phyloP scores from a whole-genome alignment of 1,140 invertebrate genomes.

The Drosophila eugracilis region DNA sequence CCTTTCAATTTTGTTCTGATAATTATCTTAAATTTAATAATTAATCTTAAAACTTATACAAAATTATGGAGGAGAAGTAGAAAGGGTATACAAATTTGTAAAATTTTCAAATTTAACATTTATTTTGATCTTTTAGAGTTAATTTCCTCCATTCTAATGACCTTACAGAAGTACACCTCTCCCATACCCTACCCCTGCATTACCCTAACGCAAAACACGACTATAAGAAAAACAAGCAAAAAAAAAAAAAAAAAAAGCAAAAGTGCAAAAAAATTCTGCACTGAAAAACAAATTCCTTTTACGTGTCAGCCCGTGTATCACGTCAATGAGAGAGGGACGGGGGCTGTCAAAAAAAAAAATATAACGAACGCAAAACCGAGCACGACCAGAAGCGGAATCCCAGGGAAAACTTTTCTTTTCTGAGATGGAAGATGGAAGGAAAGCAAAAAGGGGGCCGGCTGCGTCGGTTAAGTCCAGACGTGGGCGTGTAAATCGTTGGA shows the following conservation, averaged over 20 bases:
- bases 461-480: slow-evolving; percentile 64
- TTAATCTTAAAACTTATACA: no score
- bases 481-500: slow-evolving; percentile 55
- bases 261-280: slow-evolving; percentile 74
- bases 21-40: no score
- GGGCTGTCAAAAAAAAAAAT: slow-evolving; percentile 58
- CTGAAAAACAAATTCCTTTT: slow-evolving; percentile 82
- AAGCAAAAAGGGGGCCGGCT: slow-evolving; percentile 24
- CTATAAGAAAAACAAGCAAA: slow-evolving; percentile 40
- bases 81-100: no score
- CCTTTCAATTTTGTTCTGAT: no score
- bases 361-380: slow-evolving; percentile 36
- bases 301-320: no score
- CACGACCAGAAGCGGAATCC: no score
- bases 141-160: no score
- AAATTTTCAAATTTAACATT: no score
- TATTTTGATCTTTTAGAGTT: no score
- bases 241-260: no score
- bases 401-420: slow-evolving; percentile 43
- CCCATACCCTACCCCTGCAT: slow-evolving; percentile 4
- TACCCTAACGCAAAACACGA: slow-evolving; percentile 39
- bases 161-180: no score
- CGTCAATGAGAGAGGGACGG: slow-evolving; percentile 75
- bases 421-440: slow-evolving; percentile 3
- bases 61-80: no score